Evolutionary conservation across 1,140 invertebrate genomes (phyloP).

Genomic region (Caenorhabditis remanei): DNA sequence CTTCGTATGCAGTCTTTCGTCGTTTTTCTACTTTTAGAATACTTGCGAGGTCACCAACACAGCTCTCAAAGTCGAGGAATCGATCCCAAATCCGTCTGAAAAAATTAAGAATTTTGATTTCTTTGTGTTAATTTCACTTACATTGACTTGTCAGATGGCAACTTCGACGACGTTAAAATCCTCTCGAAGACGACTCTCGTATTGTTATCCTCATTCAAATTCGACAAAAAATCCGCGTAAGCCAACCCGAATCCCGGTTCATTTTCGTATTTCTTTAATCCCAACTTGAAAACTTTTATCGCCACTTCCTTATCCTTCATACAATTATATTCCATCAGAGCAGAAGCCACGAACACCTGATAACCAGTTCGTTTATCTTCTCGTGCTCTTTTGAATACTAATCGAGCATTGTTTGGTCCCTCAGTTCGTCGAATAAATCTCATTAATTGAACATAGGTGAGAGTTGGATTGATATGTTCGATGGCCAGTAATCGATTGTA

Average conservation of each 20-base stretch:
- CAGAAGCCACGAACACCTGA: constrained; percentile 95
- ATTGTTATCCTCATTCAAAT: constrained; percentile 99
- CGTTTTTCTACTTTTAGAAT: constrained; percentile 97
- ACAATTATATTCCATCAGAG: constrained; percentile 99
- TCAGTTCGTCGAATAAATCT: constrained; percentile 96
- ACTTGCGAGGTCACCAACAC: constrained; percentile 96
- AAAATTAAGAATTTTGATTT: constrained; percentile 71
- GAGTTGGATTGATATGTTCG: constrained; percentile 90
- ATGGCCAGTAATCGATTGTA: constrained; percentile 92
- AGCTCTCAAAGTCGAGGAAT: constrained; percentile 97
- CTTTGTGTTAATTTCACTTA: constrained; percentile 79
- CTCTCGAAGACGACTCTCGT: constrained; percentile 96
- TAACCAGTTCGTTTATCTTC: constrained; percentile 89
- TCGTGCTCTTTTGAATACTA: constrained; percentile 93
- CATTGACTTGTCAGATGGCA: constrained; percentile 89
- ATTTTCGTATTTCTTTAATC: constrained; percentile 94
- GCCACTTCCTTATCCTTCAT: constrained; percentile 98
- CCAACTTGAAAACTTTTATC: constrained; percentile 96
- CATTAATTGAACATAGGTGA: constrained; percentile 99
- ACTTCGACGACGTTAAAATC: constrained; percentile 91
- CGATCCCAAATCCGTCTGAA: constrained; percentile 95
- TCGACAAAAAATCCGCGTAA: constrained; percentile 96
- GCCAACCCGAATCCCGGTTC: constrained; percentile 93
- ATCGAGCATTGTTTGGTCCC: constrained; percentile 94
- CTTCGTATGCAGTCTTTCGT: constrained; percentile 80